Evolutionary conservation across 2,797 vertebrate genomes (phyloP).

Genomic region (Sorex maritimensis): DNA sequence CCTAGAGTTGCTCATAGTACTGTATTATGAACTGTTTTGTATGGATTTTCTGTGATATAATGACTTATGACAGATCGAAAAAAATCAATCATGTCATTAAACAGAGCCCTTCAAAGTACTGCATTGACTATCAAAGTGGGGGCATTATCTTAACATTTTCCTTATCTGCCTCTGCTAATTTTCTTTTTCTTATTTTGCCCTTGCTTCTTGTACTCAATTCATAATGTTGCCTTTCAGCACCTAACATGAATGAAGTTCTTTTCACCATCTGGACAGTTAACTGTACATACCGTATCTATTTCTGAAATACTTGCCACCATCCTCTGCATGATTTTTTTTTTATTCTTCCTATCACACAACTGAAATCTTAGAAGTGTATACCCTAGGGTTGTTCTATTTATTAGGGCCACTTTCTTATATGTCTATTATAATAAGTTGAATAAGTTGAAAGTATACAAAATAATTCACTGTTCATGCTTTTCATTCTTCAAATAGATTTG

Average conservation of each 20-base stretch:
- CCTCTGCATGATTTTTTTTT: background rate
- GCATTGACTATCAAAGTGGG: background rate
- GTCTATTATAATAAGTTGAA: background rate
- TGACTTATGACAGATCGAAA: background rate
- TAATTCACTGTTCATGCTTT: background rate
- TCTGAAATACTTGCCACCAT: background rate
- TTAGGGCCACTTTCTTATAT: background rate
- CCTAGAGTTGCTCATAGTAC: background rate
- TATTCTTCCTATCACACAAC: background rate
- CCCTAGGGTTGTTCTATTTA: background rate
- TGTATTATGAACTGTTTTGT: background rate
- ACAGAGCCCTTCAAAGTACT: background rate
- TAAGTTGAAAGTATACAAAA: background rate
- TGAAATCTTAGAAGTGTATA: background rate
- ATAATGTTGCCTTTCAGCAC: background rate
- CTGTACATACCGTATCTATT: background rate
- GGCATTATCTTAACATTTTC: background rate
- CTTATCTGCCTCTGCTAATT: background rate
- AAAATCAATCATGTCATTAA: slow-evolving; percentile 51
- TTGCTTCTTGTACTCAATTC: background rate
- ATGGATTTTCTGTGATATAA: background rate
- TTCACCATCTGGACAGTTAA: background rate
- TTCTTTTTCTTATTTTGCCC: background rate
- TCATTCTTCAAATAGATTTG: background rate
- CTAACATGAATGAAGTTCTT: background rate